phyloP scores from a whole-genome alignment of 2,888 invertebrate species.

The Troides oblongomaculatus region DNA sequence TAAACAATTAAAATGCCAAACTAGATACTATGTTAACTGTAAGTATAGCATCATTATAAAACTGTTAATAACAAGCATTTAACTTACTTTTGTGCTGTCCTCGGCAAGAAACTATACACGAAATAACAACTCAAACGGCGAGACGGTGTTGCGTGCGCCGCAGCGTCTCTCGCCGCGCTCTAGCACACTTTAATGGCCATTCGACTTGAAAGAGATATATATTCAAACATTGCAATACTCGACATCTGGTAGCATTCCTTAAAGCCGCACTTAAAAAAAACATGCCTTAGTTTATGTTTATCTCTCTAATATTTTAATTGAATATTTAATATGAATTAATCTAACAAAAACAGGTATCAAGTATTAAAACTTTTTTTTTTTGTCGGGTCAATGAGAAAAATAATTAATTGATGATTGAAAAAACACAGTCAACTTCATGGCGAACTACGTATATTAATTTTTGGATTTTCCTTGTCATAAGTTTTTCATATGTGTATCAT shows the following conservation, averaged over 20 bases:
- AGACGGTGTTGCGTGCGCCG: conserved; percentile 41
- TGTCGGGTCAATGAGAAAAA: neutral
- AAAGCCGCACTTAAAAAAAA: neutral
- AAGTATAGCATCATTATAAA: neutral
- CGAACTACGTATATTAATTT: neutral
- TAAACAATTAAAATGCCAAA: neutral
- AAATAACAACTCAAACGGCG: conserved; percentile 39
- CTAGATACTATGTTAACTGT: neutral
- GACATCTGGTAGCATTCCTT: conserved; percentile 31
- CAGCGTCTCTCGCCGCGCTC: conserved; percentile 52
- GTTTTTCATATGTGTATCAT: neutral
- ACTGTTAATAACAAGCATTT: neutral
- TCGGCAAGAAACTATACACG: conserved; percentile 32
- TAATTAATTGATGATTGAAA: neutral
- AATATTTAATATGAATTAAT: neutral
- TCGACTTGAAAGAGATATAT: conserved; percentile 40
- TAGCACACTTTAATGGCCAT: conserved; percentile 51
- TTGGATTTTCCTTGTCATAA: neutral
- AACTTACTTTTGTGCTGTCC: conserved; percentile 51
- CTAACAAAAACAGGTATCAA: neutral
- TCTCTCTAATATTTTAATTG: neutral
- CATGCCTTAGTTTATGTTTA: too few relatives aligned
- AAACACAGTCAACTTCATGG: neutral
- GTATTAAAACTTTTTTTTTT: neutral
- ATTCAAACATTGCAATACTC: conserved; percentile 35